phyloP scores from a whole-genome alignment of 1,140 invertebrate genomes.

The Ectropis grisescens region DNA sequence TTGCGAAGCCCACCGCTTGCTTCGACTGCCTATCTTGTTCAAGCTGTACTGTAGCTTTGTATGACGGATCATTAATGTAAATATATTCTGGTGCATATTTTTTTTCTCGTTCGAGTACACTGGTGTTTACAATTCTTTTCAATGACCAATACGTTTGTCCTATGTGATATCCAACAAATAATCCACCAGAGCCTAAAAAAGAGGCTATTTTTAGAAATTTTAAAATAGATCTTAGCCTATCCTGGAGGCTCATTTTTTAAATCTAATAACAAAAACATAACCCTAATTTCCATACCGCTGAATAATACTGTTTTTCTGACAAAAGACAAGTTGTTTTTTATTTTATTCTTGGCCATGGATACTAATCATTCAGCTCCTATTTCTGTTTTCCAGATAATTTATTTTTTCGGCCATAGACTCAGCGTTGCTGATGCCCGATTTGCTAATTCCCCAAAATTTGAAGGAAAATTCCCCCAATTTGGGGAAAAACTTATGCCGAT shows the following conservation, averaged over 20 bases:
- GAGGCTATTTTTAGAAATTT: constrained; percentile 36
- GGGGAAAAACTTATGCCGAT: too few relatives aligned
- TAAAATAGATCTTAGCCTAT: constrained; percentile 40
- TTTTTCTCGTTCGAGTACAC: constrained; percentile 46
- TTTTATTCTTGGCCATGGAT: too few relatives aligned
- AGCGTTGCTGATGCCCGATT: too few relatives aligned
- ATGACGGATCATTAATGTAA: constrained; percentile 54
- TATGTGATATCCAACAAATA: constrained; percentile 36
- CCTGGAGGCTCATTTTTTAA: constrained; percentile 29
- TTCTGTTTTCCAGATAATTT: too few relatives aligned
- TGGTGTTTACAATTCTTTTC: constrained; percentile 38
- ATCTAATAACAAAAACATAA: not conserved
- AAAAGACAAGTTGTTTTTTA: too few relatives aligned
- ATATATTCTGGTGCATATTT: constrained; percentile 48
- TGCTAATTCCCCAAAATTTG: too few relatives aligned
- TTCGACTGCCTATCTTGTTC: constrained; percentile 28
- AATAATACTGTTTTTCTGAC: too few relatives aligned
- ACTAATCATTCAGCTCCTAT: too few relatives aligned
- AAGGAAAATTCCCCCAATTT: too few relatives aligned
- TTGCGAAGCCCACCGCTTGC: constrained; percentile 29
- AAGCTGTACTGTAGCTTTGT: constrained; percentile 27
- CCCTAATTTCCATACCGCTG: too few relatives aligned
- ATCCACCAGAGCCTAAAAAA: constrained; percentile 24
- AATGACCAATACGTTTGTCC: constrained; percentile 29
- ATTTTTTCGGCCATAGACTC: too few relatives aligned